phyloP scores from a whole-genome alignment of 2,888 invertebrate genomes.

The Pachymerium ferrugineum region DNA sequence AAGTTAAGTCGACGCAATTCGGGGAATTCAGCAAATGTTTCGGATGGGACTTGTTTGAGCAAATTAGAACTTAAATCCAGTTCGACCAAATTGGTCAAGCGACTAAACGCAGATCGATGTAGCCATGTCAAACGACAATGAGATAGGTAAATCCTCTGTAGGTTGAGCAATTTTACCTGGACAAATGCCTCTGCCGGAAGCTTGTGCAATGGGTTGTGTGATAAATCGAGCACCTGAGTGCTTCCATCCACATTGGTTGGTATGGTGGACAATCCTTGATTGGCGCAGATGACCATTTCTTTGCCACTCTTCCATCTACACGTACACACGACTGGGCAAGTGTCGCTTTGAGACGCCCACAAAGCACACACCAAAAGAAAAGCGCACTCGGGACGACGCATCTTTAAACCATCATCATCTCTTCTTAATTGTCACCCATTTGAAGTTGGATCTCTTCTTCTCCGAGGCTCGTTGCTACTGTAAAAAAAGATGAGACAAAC shows the following conservation, averaged over 20 bases:
- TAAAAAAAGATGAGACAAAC: neutral
- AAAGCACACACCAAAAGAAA: neutral
- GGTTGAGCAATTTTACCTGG: slow-evolving; percentile 65
- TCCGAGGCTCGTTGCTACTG: neutral
- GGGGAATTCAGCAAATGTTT: slow-evolving; percentile 69
- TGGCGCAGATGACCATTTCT: slow-evolving; percentile 79
- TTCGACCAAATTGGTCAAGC: slow-evolving; percentile 79
- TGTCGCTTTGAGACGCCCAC: slow-evolving; percentile 38
- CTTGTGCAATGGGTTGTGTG: slow-evolving; percentile 73
- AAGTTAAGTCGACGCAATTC: slow-evolving; percentile 76
- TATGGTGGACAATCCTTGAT: slow-evolving; percentile 66
- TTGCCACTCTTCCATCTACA: slow-evolving; percentile 94
- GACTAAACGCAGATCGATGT: slow-evolving; percentile 69
- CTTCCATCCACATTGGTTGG: slow-evolving; percentile 74
- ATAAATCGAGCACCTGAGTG: slow-evolving; percentile 80
- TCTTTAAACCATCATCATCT: neutral
- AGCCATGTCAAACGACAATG: slow-evolving; percentile 72
- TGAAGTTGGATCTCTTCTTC: neutral
- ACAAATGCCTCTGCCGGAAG: slow-evolving; percentile 73
- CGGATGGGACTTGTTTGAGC: slow-evolving; percentile 68
- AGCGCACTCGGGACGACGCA: neutral
- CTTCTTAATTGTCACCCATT: slow-evolving; percentile 6
- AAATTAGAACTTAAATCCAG: slow-evolving; percentile 78
- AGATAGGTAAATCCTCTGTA: slow-evolving; percentile 77
- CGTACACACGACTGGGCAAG: slow-evolving; percentile 70